Evolutionary conservation across 2,888 invertebrate genomes (phyloP), one percentile per base, ranked within the genome.

Genomic region (Exephanes ischioxanthus): DNA sequence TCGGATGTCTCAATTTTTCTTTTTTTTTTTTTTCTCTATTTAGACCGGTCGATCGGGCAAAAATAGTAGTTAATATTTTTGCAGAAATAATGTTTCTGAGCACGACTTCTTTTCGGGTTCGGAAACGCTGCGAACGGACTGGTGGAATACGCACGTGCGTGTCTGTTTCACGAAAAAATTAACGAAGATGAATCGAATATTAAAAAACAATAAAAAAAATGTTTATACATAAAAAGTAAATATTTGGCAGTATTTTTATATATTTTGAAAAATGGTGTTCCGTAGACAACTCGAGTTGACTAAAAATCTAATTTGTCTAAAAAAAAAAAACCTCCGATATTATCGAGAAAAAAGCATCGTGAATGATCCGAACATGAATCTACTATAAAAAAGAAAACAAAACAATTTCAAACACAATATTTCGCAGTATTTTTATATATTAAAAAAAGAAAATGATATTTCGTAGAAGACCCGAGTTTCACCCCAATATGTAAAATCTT

Each of bases 1-100:
- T 85, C 85, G 85, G 82, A 68, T 53, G 48, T 75, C 30, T 77
- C 72, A 67, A 51, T 1, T 11, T 33, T 33, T 9, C 9, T 9
- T 37, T 19, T 51, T 9, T 5, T 19, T 26, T 16, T 66, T 66
- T 37, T 66, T 9, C 19, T 5, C 16, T 6, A 70, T 7, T 16
- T 14, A 55, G 9, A 22, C 2, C 0, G 11, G 3, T 3, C 26
- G 26, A 33, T 7, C 33, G 45, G 61, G 11, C 0, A 22, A 48
- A 71, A 48, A 41, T 6, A 45, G 14, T 22, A 22, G 22, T 41
- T 26, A 4, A 14, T 71, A 14, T 37, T 6, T 51, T 53, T 58
- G 16, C 1, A 48, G 45, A 48, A 48, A 1, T 11, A 11, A 11
- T 9, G 11, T 41, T 9, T 2, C 1, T 3, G 41, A 9, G 41